Evolutionary conservation across 2,113 vertebrate genomes (phyloP).

Genomic region (Tapirus terrestris): DNA sequence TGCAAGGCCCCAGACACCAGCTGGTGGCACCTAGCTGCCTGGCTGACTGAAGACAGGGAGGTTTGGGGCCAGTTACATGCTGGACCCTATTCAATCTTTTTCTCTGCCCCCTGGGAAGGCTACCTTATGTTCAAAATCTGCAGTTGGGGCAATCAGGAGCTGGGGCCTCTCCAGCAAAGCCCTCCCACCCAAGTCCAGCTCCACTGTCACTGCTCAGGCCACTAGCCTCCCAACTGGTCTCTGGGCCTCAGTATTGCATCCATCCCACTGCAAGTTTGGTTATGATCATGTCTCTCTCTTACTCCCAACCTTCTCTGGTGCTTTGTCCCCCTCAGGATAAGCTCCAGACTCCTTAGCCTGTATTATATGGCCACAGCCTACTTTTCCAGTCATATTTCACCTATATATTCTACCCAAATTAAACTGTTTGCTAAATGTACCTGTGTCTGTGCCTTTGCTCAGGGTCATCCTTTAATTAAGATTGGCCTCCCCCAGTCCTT

Average conservation of each 20-base stretch:
- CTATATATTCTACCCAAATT: neutral
- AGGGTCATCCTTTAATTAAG: neutral
- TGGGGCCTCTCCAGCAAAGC: neutral
- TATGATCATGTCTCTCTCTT: neutral
- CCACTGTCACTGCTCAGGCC: neutral
- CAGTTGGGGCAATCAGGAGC: neutral
- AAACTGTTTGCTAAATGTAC: neutral
- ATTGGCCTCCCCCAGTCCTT: neutral
- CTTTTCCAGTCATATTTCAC: neutral
- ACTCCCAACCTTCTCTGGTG: neutral
- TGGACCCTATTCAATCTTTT: neutral
- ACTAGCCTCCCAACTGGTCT: neutral
- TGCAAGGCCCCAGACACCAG: neutral
- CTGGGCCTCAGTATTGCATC: neutral
- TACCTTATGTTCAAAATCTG: neutral
- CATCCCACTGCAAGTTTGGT: neutral
- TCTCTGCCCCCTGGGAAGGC: neutral
- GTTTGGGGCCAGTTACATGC: neutral
- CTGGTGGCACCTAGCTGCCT: neutral
- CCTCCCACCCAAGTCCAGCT: neutral
- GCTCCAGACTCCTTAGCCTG: neutral
- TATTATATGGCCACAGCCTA: neutral
- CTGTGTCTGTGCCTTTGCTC: neutral
- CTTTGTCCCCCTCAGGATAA: neutral
- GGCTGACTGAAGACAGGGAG: neutral